A percentile compares a stretch with the other conserved stretches of the same genome.
Evolutionary conservation across 2,113 vertebrate species (phyloP).

Genomic region (Ameiurus melas): DNA sequence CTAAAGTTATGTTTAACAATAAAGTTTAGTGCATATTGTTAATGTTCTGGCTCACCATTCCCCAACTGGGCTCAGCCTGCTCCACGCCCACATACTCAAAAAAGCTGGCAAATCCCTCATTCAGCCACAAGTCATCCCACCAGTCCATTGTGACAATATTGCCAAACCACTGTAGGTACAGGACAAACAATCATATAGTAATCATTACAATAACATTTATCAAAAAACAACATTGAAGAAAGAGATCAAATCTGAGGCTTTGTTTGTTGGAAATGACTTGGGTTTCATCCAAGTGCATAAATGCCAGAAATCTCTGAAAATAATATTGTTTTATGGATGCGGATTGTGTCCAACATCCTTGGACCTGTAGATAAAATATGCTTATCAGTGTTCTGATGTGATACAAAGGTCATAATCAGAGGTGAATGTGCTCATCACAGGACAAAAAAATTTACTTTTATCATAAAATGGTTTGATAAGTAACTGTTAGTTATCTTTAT

Average conservation of each 20-base stretch:
- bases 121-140: conserved; percentile 98
- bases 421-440: conserved; percentile 1
- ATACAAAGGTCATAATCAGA: conserved; percentile 24
- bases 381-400: conserved; percentile 37
- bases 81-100: conserved; percentile 90
- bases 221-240: not conserved
- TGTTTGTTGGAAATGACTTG: not conserved
- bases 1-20: too few relatives aligned
- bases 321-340: conserved; percentile 26
- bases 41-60: conserved; percentile 80
- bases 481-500: conserved; percentile 38
- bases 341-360: conserved; percentile 35
- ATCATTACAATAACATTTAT: not conserved
- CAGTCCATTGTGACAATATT: conserved; percentile 98
- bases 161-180: conserved; percentile 89
- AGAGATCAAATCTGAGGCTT: conserved; percentile 3
- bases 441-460: not conserved
- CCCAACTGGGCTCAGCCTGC: conserved; percentile 76
- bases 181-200: not conserved
- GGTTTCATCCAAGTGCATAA: not conserved
- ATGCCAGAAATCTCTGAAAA: not conserved
- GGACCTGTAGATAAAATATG: conserved; percentile 38
- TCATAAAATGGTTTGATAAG: conserved; percentile 32
- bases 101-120: conserved; percentile 96
- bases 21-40: not conserved